These are phyloP conservation scores for Tetramorium alpestre DNA, from an alignment of 1,140 invertebrate species.

Conservation along the genomic window DNA sequence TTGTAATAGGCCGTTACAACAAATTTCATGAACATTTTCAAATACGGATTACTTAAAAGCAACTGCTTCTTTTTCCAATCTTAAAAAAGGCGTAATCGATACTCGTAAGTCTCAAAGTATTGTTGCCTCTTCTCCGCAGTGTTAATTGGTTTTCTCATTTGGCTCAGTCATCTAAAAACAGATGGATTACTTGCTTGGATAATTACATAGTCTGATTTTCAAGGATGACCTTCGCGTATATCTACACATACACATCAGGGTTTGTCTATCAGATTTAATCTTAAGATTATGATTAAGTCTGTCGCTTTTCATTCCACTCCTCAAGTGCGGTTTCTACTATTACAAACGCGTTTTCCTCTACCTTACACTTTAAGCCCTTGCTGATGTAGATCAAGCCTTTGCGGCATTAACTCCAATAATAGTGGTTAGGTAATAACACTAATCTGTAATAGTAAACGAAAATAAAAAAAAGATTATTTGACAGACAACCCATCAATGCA, in stretches of 20 bases:
- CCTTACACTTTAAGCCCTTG: background rate
- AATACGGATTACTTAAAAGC: background rate
- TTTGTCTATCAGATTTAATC: conserved; percentile 12
- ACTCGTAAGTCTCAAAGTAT: too few relatives aligned
- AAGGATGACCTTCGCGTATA: background rate
- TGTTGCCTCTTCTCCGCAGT: too few relatives aligned
- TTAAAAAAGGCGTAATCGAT: background rate
- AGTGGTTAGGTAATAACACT: conserved; percentile 20
- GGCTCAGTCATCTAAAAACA: background rate
- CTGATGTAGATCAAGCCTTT: background rate
- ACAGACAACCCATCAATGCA: background rate
- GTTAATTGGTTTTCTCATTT: too few relatives aligned
- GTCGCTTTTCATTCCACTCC: background rate
- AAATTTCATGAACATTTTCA: background rate
- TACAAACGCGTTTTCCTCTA: background rate
- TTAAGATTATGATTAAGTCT: conserved; percentile 36
- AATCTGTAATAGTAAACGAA: background rate
- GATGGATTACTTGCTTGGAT: background rate
- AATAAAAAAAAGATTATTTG: background rate
- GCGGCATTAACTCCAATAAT: conserved; percentile 1
- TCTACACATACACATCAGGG: background rate
- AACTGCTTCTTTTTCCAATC: background rate
- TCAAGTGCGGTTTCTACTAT: conserved; percentile 21
- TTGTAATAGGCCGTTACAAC: background rate
- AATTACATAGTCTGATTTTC: conserved; percentile 9